Evolutionary conservation across 2,113 vertebrate genomes (phyloP).

Genomic region (Gopherus evgoodei): DNA sequence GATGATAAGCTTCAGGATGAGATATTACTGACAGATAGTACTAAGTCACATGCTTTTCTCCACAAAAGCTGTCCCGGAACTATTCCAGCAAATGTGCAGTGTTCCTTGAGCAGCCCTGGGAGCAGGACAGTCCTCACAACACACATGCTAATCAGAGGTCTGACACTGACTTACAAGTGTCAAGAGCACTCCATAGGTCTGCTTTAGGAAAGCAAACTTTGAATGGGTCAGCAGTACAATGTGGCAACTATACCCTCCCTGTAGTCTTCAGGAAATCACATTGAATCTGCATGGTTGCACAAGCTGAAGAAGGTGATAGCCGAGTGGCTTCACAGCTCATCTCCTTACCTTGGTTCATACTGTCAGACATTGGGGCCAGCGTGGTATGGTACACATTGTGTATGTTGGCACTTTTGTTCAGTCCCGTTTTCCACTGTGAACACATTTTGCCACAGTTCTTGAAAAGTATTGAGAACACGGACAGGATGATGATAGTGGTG

Average conservation of each 20-base stretch:
- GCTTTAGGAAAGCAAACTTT: not conserved
- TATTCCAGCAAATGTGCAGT: not conserved
- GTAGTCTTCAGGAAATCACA: not conserved
- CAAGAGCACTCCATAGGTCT: not conserved
- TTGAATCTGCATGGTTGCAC: not conserved
- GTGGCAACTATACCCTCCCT: not conserved
- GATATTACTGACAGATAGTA: not conserved
- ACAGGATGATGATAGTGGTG: not conserved
- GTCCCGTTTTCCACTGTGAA: not conserved
- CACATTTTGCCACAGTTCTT: not conserved
- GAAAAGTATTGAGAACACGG: not conserved
- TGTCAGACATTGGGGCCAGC: not conserved
- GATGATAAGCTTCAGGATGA: not conserved
- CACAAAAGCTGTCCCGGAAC: not conserved
- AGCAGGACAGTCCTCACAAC: not conserved
- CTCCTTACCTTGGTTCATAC: not conserved
- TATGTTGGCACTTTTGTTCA: not conserved
- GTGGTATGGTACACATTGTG: not conserved
- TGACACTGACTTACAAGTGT: not conserved
- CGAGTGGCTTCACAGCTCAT: not conserved
- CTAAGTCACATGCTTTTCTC: not conserved
- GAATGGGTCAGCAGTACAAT: not conserved
- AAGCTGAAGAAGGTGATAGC: not conserved
- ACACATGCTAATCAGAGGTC: not conserved
- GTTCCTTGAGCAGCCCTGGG: not conserved